Conservation (phyloP, 1,140 invertebrate species). For the Drosophila arawakana region DNA sequence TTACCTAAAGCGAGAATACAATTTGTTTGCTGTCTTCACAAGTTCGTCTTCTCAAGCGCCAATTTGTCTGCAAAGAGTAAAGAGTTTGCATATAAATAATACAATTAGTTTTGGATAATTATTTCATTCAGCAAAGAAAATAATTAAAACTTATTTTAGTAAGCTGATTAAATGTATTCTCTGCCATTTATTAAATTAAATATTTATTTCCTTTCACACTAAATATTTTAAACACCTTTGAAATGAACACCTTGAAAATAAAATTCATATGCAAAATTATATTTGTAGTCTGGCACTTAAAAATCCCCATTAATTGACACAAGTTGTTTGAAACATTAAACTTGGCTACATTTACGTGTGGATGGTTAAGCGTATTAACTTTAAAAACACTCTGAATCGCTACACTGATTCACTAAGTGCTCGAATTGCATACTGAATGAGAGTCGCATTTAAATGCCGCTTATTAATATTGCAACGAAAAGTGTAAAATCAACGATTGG, state of each 20-base stretch:
- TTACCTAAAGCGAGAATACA: slow-evolving; percentile 48
- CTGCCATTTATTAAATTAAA: no score
- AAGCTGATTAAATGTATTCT: no score
- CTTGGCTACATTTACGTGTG: background rate
- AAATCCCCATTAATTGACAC: no score
- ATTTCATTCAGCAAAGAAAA: background rate
- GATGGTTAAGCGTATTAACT: slow-evolving; percentile 5
- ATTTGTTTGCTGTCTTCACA: slow-evolving; percentile 44
- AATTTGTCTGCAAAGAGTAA: slow-evolving; percentile 16
- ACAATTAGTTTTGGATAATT: background rate
- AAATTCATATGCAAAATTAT: no score
- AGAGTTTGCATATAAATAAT: background rate
- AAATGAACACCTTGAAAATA: no score
- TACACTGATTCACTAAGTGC: background rate
- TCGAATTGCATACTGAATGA: slow-evolving; percentile 2
- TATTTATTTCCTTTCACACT: no score
- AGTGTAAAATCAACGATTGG: slow-evolving; percentile 31
- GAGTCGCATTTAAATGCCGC: slow-evolving; percentile 11
- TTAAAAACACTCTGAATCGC: background rate
- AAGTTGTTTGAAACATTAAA: background rate
- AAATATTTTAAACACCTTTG: no score
- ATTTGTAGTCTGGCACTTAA: no score
- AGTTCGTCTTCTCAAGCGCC: slow-evolving; percentile 10
- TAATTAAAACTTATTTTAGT: no score
- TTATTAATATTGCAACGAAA: slow-evolving; percentile 31